These are phyloP conservation scores for Terebella lapidaria DNA, from an alignment of 2,888 invertebrate species.

Conservation along the genomic window DNA sequence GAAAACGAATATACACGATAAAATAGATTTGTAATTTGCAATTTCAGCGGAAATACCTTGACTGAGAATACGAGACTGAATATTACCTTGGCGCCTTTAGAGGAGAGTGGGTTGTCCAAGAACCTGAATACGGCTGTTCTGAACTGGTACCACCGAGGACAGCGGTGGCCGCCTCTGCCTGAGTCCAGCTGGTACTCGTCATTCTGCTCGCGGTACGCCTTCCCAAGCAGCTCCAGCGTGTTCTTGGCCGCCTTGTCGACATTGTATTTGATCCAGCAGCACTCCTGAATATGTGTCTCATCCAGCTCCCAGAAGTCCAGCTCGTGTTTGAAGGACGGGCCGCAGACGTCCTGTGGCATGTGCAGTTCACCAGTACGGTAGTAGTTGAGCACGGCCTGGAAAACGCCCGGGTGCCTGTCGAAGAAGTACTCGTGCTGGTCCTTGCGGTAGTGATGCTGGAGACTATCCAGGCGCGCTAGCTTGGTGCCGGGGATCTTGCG, in stretches of 20 bases:
- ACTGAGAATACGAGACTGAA: too few species aligned
- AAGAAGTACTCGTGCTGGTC: conserved; percentile 48
- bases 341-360: conserved; percentile 47
- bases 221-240: background rate
- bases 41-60: too few species aligned
- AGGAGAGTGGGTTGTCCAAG: conserved; percentile 40
- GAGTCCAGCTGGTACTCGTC: too few species aligned
- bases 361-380: conserved; percentile 50
- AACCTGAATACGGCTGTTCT: too few species aligned
- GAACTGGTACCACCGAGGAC: too few species aligned
- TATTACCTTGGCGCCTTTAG: conserved; percentile 40
- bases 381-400: conserved; percentile 49
- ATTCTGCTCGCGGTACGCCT: background rate
- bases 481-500: conserved; percentile 45
- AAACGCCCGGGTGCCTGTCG: conserved; percentile 48
- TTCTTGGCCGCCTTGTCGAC: conserved; percentile 32
- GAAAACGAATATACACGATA: too few species aligned
- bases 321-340: conserved; percentile 49
- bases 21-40: too few species aligned
- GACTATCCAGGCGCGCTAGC: conserved; percentile 36
- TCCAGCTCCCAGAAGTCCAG: conserved; percentile 48
- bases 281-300: conserved; percentile 43
- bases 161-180: too few species aligned
- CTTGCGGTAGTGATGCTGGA: conserved; percentile 31
- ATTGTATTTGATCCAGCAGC: conserved; percentile 48